Conservation (phyloP, 2,888 invertebrate genomes). For the Copidosoma aretas region DNA sequence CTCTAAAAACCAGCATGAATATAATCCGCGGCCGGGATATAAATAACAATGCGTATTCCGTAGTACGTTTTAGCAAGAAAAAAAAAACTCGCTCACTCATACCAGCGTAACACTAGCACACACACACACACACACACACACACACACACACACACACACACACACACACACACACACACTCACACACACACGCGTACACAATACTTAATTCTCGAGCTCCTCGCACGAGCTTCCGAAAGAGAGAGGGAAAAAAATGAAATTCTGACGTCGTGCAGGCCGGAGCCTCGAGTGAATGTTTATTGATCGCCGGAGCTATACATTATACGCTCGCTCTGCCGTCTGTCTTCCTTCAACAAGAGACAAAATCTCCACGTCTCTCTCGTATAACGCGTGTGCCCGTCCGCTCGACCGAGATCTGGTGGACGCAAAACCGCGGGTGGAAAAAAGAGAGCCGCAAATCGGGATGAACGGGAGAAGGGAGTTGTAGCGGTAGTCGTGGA, state of each 20-base stretch:
- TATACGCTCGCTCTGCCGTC: conserved; percentile 12
- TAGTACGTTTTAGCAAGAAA: neutral
- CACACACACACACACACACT: neutral
- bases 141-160: neutral
- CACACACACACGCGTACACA: neutral
- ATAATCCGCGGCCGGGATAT: no score
- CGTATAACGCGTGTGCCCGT: neutral
- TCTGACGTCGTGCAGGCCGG: conserved; percentile 22
- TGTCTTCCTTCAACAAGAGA: neutral
- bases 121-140: neutral
- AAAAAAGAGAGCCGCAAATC: neutral
- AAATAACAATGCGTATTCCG: neutral
- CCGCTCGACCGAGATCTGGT: neutral
- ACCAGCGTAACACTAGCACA: no score
- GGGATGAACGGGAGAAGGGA: neutral
- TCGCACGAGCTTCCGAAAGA: neutral
- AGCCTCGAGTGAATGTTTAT: conserved; percentile 41
- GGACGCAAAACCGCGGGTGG: neutral
- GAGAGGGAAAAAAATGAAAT: conserved; percentile 31
- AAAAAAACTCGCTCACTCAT: neutral
- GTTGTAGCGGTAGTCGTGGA: neutral
- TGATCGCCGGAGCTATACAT: conserved; percentile 31
- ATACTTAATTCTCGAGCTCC: neutral
- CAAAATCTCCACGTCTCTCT: neutral
- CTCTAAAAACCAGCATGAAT: no score